A percentile compares a stretch with the other conserved stretches of the same genome.
Conservation (phyloP, 2,888 invertebrate species). For the Sturmia bella region DNA sequence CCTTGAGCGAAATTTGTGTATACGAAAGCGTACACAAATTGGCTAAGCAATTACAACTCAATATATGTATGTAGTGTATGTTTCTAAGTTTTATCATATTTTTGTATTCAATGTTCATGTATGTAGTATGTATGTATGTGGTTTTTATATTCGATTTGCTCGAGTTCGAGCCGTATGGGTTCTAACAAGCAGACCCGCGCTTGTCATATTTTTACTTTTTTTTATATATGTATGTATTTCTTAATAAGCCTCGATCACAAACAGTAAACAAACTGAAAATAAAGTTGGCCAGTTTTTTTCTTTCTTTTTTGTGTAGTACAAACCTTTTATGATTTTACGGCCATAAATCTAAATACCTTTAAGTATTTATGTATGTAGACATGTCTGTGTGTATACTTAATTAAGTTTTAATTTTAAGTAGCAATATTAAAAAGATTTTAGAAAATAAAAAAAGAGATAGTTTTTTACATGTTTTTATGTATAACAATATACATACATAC, state of each 20-base stretch:
- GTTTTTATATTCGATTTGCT: not conserved
- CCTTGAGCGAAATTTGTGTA: no score
- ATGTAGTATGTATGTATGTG: not conserved
- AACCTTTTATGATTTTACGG: slow-evolving; percentile 23
- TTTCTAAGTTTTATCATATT: not conserved
- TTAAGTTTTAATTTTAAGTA: slow-evolving; percentile 11
- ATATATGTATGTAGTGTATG: no score
- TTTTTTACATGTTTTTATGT: not conserved
- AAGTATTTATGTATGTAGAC: not conserved
- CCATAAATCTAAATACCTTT: slow-evolving; percentile 8
- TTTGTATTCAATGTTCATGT: not conserved
- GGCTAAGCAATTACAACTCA: slow-evolving; percentile 1
- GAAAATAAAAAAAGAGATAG: not conserved
- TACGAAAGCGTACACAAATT: not conserved
- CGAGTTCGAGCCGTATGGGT: no score
- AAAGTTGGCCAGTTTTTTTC: slow-evolving; percentile 1
- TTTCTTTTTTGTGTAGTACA: slow-evolving; percentile 31
- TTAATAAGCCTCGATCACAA: no score
- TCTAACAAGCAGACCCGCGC: no score
- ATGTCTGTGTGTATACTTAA: not conserved
- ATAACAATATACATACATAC: not conserved
- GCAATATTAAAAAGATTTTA: not conserved
- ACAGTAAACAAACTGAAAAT: no score
- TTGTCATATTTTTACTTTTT: no score
- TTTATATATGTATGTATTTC: no score